A percentile compares a stretch with the other conserved stretches of the same genome.
phyloP scores from a whole-genome alignment of 2,888 invertebrate genomes.

The Cistogaster globosa region DNA sequence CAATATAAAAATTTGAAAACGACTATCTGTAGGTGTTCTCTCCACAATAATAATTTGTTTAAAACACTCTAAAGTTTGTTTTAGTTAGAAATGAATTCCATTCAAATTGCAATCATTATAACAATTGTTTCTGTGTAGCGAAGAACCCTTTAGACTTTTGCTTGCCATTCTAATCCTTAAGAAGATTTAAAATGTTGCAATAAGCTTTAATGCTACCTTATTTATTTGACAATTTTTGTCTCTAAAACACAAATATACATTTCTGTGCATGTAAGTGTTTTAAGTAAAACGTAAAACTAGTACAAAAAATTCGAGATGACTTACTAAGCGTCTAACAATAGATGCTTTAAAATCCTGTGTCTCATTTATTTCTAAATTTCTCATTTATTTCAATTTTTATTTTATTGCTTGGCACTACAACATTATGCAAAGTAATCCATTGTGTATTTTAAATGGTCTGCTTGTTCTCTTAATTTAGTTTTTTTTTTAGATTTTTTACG shows the following conservation, averaged over 20 bases:
- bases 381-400: not conserved
- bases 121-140: not conserved
- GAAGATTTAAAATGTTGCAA: slow-evolving; percentile 62
- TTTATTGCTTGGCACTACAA: not conserved
- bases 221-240: slow-evolving; percentile 29
- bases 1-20: not conserved
- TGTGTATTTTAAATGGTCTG: not conserved
- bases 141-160: slow-evolving; percentile 24
- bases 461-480: not conserved
- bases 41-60: not conserved
- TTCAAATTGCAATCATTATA: not conserved
- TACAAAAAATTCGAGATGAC: not conserved
- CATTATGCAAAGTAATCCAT: not conserved
- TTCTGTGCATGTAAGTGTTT: not conserved
- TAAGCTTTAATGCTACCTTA: slow-evolving; percentile 56
- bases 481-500: not conserved
- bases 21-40: not conserved
- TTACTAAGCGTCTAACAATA: not conserved
- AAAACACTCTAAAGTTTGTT: not conserved
- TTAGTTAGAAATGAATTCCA: not conserved
- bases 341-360: not conserved
- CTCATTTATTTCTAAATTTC: not conserved
- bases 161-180: slow-evolving; percentile 61
- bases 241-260: not conserved
- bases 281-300: not conserved